Conservation (phyloP, 2,113 vertebrate genomes). For the Eolophus roseicapilla region DNA sequence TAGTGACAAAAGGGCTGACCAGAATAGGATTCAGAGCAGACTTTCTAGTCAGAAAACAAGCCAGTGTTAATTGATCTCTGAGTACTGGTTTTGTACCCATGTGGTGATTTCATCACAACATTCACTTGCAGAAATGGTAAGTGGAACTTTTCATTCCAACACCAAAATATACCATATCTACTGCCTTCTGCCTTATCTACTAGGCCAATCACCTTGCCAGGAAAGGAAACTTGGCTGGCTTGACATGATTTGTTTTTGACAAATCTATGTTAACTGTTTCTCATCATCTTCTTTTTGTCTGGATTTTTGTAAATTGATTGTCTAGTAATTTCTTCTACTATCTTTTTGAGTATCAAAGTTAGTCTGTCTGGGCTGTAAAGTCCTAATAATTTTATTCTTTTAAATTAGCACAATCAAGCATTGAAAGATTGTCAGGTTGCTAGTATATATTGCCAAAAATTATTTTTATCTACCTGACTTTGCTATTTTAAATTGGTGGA, state of each 20-base stretch:
- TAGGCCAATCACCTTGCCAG: background rate
- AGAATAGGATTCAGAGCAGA: background rate
- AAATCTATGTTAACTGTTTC: background rate
- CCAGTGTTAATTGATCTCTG: background rate
- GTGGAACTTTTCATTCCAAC: background rate
- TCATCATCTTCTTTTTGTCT: background rate
- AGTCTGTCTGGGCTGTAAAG: background rate
- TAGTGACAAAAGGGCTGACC: background rate
- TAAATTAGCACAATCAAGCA: background rate
- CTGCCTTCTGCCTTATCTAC: background rate
- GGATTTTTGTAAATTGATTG: background rate
- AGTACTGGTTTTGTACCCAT: background rate
- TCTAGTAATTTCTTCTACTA: background rate
- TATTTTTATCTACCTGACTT: background rate
- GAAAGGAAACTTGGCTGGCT: background rate
- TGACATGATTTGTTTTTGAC: background rate
- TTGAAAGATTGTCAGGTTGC: background rate
- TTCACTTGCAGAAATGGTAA: background rate
- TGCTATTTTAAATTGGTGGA: background rate
- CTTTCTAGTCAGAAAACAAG: background rate
- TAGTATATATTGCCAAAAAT: background rate
- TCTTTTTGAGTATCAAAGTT: background rate
- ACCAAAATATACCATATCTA: background rate
- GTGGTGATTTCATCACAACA: background rate
- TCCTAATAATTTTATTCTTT: background rate